Conservation (phyloP, 2,797 vertebrate genomes). For the Paedocypris micromegethes region DNA sequence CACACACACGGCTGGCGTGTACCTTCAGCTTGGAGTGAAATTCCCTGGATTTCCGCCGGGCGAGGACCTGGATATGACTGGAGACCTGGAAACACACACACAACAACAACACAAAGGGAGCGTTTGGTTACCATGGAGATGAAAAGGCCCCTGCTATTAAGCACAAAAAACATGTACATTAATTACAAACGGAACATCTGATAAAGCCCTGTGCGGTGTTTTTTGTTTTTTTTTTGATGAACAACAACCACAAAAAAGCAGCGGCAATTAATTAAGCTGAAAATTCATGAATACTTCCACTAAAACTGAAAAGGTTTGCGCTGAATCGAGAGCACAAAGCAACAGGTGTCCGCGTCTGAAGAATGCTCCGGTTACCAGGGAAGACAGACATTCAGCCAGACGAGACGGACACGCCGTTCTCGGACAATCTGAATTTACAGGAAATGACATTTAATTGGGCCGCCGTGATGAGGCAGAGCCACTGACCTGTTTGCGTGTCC, state of each 20-base stretch:
- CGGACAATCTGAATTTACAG: constrained; percentile 4
- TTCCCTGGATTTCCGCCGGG: constrained; percentile 98
- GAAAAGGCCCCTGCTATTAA: constrained; percentile 86
- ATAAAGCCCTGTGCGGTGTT: neutral
- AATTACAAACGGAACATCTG: constrained; percentile 31
- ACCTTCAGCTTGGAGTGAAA: constrained; percentile 99
- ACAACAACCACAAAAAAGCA: neutral
- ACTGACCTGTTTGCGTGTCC: constrained; percentile 96
- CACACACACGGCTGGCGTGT: constrained; percentile 39
- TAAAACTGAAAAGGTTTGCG: constrained; percentile 10
- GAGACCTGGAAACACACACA: constrained; percentile 78
- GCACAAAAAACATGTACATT: constrained; percentile 47
- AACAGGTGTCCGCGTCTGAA: constrained; percentile 25
- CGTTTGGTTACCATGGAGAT: constrained; percentile 97
- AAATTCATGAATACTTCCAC: neutral
- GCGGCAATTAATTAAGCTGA: neutral
- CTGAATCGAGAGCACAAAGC: constrained; percentile 20
- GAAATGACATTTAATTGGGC: neutral
- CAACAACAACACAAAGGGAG: constrained; percentile 67
- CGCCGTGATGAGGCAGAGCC: constrained; percentile 17
- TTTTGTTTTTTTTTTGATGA: constrained; percentile 14
- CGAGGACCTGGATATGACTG: constrained; percentile 99
- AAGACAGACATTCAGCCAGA: constrained; percentile 6
- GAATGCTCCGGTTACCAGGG: constrained; percentile 4
- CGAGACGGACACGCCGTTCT: neutral